These are phyloP conservation scores for Carassius auratus DNA, from an alignment of 2,113 vertebrate genomes.

Conservation along the genomic window DNA sequence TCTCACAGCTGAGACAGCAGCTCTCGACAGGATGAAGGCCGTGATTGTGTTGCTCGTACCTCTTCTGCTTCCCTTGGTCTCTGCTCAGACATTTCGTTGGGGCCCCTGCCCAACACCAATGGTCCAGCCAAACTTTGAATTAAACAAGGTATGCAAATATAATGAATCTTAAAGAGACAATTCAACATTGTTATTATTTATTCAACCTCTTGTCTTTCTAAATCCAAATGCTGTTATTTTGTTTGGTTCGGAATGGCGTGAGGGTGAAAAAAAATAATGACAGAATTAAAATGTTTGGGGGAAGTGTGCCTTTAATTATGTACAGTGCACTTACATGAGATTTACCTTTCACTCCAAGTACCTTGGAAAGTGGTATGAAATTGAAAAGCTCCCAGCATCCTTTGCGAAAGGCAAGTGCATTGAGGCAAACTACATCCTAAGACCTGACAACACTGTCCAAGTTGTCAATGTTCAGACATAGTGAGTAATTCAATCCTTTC, in stretches of 20 bases:
- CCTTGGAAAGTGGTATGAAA: slow-evolving; percentile 78
- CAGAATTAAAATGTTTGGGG: no score
- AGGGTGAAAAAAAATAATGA: no score
- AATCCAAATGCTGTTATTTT: not conserved
- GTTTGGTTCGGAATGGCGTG: no score
- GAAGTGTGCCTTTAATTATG: not conserved
- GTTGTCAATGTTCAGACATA: slow-evolving; percentile 61
- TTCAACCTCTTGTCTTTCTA: not conserved
- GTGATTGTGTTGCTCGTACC: slow-evolving; percentile 58
- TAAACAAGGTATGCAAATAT: slow-evolving; percentile 68
- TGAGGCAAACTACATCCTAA: slow-evolving; percentile 68
- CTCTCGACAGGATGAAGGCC: slow-evolving; percentile 46
- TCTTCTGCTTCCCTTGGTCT: slow-evolving; percentile 61
- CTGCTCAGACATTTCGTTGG: slow-evolving; percentile 80
- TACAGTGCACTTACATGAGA: not conserved
- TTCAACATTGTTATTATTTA: not conserved
- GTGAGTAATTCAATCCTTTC: slow-evolving; percentile 38
- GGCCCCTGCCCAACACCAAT: slow-evolving; percentile 81
- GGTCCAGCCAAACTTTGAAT: slow-evolving; percentile 82
- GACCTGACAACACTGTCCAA: slow-evolving; percentile 67
- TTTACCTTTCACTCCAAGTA: slow-evolving; percentile 63
- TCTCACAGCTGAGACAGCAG: not conserved
- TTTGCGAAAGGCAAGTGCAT: slow-evolving; percentile 76
- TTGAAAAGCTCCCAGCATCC: slow-evolving; percentile 70
- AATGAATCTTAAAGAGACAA: not conserved